phyloP scores from a whole-genome alignment of 2,797 vertebrate species.

The Morelia viridis region DNA sequence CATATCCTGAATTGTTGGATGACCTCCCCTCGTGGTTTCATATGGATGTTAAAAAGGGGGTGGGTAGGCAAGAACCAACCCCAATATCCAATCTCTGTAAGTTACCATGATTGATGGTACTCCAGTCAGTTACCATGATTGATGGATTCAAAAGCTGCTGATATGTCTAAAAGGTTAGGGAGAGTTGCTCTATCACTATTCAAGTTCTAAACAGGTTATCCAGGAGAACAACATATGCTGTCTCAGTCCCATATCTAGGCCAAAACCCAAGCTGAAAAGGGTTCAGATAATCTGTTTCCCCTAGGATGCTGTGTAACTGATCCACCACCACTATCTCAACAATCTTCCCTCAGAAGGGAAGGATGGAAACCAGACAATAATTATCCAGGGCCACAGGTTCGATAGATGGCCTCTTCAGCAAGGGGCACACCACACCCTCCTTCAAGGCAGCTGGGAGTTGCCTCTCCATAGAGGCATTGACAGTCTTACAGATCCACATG shows the following conservation, averaged over 20 bases:
- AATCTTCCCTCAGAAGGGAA: not conserved
- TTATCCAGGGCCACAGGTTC: not conserved
- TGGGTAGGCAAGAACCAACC: not conserved
- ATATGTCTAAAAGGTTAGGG: not conserved
- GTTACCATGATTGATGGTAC: not conserved
- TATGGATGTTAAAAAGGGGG: not conserved
- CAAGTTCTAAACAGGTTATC: not conserved
- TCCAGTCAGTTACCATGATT: not conserved
- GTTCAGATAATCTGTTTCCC: not conserved
- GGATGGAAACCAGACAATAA: not conserved
- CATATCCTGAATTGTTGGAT: not conserved
- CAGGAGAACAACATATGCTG: not conserved
- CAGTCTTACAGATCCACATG: not conserved
- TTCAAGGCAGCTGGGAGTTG: not conserved
- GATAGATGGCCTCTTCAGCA: not conserved
- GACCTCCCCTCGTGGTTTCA: not conserved
- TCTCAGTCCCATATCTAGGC: not conserved
- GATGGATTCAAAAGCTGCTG: not conserved
- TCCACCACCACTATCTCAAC: not conserved
- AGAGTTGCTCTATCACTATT: not conserved
- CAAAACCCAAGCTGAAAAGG: not conserved
- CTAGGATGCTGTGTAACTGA: not conserved
- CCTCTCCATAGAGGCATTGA: not conserved
- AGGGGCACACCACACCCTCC: not conserved
- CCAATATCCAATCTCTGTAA: not conserved